These are phyloP conservation scores for Leptothorax acervorum DNA, from an alignment of 2,888 invertebrate species.

Conservation along the genomic window DNA sequence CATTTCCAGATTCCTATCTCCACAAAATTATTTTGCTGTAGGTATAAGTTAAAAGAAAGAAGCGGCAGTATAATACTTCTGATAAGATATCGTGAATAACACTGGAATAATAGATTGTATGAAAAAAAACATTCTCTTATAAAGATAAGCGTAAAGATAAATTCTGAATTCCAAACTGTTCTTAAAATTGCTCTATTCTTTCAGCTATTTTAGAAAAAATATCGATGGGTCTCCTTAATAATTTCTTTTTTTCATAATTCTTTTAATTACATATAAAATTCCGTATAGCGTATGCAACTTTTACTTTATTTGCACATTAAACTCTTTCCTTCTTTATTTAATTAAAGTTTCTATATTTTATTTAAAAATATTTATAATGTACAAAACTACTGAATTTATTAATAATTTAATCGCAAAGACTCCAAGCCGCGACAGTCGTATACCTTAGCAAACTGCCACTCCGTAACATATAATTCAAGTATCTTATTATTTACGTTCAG, in stretches of 20 bases:
- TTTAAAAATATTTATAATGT: not conserved
- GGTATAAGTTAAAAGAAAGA: not conserved
- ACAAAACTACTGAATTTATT: not conserved
- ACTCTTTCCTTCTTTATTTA: not conserved
- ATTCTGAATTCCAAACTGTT: not conserved
- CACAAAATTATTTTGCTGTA: not conserved
- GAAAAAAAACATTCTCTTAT: not conserved
- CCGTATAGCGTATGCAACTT: not conserved
- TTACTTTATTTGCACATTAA: conserved; percentile 9
- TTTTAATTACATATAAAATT: not conserved
- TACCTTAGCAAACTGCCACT: not conserved
- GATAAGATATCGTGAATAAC: not conserved
- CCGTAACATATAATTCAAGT: not conserved
- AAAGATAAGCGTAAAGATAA: not conserved
- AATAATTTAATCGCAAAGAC: not conserved
- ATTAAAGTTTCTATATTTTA: not conserved
- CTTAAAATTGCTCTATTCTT: not conserved
- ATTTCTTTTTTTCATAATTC: not conserved
- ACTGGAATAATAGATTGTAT: not conserved
- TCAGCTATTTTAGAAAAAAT: not conserved
- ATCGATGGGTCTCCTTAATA: not conserved
- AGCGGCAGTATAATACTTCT: not conserved
- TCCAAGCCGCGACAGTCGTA: not conserved
- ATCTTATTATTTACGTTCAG: not conserved
- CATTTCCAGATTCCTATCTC: not conserved